Conservation (phyloP, 2,797 vertebrate genomes). For the Argya squamiceps region DNA sequence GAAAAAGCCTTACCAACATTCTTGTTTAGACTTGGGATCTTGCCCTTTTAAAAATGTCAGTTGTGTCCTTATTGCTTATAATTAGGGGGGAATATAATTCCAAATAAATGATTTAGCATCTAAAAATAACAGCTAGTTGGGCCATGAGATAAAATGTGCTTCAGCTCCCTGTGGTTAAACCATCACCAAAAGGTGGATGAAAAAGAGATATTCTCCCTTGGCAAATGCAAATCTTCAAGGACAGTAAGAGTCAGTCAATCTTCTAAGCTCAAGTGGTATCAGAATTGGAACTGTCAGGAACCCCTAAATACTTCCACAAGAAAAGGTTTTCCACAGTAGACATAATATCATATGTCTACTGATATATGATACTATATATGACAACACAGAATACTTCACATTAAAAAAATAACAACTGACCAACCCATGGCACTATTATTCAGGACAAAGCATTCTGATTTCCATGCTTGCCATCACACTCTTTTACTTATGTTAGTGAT, state of each 20-base stretch:
- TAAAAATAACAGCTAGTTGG: neutral
- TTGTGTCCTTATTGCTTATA: neutral
- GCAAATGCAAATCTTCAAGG: neutral
- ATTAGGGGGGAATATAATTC: neutral
- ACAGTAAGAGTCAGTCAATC: neutral
- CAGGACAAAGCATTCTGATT: neutral
- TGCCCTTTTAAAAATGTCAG: neutral
- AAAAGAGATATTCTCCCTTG: neutral
- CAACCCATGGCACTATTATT: neutral
- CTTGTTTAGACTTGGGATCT: neutral
- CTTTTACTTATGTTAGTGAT: neutral
- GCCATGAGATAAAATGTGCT: neutral
- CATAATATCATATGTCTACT: neutral
- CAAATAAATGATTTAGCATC: neutral
- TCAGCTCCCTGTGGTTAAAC: neutral
- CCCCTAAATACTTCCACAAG: neutral
- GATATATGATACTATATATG: too few species aligned
- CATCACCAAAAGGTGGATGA: neutral
- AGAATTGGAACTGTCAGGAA: neutral
- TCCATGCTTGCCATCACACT: neutral
- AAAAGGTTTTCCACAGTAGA: neutral
- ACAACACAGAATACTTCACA: neutral
- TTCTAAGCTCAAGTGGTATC: neutral
- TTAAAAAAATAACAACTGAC: neutral
- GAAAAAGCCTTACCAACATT: neutral